Conservation (phyloP, 2,888 invertebrate genomes). For the Drosophila anomalata region DNA sequence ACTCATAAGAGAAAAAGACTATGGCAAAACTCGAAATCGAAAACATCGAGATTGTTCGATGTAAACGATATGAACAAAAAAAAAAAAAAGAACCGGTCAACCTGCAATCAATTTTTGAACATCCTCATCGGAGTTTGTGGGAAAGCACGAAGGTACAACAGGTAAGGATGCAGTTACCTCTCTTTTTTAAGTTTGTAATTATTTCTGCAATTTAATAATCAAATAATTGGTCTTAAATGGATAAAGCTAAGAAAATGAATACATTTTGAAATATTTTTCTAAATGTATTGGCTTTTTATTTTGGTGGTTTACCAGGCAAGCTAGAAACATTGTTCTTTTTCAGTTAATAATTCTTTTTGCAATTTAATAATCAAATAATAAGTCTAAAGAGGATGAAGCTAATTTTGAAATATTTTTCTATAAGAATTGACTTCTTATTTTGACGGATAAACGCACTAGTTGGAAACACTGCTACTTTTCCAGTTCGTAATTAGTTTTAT, state of each 20-base stretch:
- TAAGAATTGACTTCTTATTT: no score
- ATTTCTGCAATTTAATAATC: background rate
- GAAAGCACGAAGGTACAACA: background rate
- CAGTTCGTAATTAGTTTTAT: no score
- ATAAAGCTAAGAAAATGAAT: background rate
- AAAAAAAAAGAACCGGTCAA: background rate
- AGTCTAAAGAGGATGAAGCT: background rate
- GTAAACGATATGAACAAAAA: background rate
- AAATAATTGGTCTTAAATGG: background rate
- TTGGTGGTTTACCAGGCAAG: no score
- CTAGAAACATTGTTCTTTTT: no score
- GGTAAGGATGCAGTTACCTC: background rate
- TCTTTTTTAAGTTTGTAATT: no score
- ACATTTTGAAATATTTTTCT: background rate
- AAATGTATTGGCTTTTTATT: no score
- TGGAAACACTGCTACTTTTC: no score
- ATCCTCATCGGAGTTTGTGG: background rate
- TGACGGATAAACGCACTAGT: no score
- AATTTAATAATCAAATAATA: background rate
- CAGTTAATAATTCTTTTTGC: no score
- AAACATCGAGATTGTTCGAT: conserved; percentile 6
- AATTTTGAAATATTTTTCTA: background rate
- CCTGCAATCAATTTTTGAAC: background rate
- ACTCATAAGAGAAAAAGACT: conserved; percentile 10
- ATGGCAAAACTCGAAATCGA: conserved; percentile 4